Base-by-base conservation (phyloP, 2,113 vertebrate species). In the Taxidea taxus region DNA sequence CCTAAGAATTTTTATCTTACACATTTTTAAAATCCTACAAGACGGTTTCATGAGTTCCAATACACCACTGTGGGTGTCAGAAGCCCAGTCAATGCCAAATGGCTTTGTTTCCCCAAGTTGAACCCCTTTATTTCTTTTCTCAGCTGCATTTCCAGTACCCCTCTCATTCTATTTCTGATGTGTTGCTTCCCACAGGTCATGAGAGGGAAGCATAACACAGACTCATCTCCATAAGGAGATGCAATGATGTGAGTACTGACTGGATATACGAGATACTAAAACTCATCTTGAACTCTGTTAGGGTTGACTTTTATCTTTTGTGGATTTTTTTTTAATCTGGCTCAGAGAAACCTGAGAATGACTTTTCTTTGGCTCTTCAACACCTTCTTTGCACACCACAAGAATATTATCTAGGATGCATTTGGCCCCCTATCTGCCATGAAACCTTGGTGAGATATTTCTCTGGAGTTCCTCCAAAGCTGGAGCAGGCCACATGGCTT, bases 361-460 rank as follows among this genome's bases (percentile, higher is more conserved):
- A 97, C 98, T 98, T 97, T 96, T 93, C 87, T 93, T 90, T 97
- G 92, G 92, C 97, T 98, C 92, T 94, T 98, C 97, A 97, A 97
- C 97, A 97, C 97, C 92, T 97, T 95, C 96, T 96, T 98, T 80
- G 92, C 98, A 97, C 66, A 83, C 92, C 44, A 87, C 34, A 94
- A 87, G 97, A 95, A 91, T 92, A 95, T 95, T 92, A 96, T 93
- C 92, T 72, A 96, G 95, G 97, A 96, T 96, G 72, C 92, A 44
- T 94, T 97, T 97, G 92, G 97, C 97, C 97, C 39, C 85, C 94
- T 97, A 88, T 95, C 97, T 96, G 97, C 96, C 94, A 97, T 80
- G 94, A 96, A 97, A 96, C 96, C 90, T 97, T 93, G 82, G 97
- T 97, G 97, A 98, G 97, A 98, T 97, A 98, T 97, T 98, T 97